These are phyloP conservation scores for Drosophila limbata DNA, from an alignment of 2,888 invertebrate genomes.

Conservation along the genomic window DNA sequence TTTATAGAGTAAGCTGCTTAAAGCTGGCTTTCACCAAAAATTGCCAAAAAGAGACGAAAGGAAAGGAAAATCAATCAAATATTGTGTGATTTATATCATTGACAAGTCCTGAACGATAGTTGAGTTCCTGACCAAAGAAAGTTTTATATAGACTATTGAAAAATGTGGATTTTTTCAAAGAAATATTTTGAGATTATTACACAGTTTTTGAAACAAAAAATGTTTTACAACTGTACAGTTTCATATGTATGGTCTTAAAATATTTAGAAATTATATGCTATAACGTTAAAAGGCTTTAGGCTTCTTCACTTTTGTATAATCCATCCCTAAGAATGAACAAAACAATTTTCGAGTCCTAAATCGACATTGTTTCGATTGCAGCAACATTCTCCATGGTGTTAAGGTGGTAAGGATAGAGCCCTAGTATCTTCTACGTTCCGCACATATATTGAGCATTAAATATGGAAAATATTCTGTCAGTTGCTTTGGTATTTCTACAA, in stretches of 20 bases:
- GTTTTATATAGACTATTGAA: not conserved
- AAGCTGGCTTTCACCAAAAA: constrained; percentile 1
- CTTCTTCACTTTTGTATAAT: no score
- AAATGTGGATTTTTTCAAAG: not conserved
- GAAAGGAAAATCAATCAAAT: constrained; percentile 8
- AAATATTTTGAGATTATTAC: not conserved
- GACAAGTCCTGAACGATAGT: constrained; percentile 6
- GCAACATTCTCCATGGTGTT: not conserved
- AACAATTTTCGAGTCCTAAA: not conserved
- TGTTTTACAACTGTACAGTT: no score
- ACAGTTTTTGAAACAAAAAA: not conserved
- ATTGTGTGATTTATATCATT: constrained; percentile 15
- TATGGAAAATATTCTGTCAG: not conserved
- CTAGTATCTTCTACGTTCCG: fast-evolving
- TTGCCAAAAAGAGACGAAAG: not conserved
- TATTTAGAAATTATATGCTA: no score
- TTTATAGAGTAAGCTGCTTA: constrained; percentile 11
- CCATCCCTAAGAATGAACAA: no score
- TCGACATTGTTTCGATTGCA: not conserved
- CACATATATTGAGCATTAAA: not conserved
- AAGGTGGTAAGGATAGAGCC: not conserved
- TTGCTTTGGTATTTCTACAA: not conserved
- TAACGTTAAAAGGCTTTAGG: no score
- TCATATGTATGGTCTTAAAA: no score
- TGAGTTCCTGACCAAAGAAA: not conserved